Evolutionary conservation across 2,113 vertebrate genomes (phyloP).

Genomic region (Setophaga coronata): DNA sequence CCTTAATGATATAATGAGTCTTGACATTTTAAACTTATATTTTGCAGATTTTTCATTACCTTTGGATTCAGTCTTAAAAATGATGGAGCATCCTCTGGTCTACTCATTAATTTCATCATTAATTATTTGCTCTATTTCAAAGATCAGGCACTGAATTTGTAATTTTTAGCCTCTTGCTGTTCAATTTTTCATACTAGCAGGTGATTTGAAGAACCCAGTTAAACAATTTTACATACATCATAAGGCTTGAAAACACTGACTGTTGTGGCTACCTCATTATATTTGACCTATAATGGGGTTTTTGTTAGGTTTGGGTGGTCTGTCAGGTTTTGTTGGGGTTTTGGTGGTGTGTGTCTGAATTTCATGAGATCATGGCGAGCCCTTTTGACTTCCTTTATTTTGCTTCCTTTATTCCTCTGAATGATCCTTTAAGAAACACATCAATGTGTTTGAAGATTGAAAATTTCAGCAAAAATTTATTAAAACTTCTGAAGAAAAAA

Average conservation of each 20-base stretch:
- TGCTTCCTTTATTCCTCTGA: background rate
- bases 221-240: background rate
- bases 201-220: background rate
- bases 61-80: background rate
- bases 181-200: background rate
- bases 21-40: background rate
- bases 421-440: background rate
- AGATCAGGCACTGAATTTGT: background rate
- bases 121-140: background rate
- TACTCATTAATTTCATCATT: background rate
- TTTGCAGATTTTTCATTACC: background rate
- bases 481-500: background rate
- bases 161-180: background rate
- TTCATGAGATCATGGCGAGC: rapidly evolving
- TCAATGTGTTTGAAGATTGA: background rate
- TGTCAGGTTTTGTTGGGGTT: background rate
- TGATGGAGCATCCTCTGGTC: background rate
- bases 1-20: background rate
- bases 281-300: rapidly evolving
- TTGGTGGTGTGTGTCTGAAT: rapidly evolving
- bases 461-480: background rate
- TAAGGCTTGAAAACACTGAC: background rate
- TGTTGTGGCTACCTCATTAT: background rate
- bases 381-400: background rate
- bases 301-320: background rate